Evolutionary conservation across 30 jellyfish, hydroid and myxozoan genomes (phyloP), one percentile per base, ranked within the genome.

Genomic region (Hydractinia echinata): DNA sequence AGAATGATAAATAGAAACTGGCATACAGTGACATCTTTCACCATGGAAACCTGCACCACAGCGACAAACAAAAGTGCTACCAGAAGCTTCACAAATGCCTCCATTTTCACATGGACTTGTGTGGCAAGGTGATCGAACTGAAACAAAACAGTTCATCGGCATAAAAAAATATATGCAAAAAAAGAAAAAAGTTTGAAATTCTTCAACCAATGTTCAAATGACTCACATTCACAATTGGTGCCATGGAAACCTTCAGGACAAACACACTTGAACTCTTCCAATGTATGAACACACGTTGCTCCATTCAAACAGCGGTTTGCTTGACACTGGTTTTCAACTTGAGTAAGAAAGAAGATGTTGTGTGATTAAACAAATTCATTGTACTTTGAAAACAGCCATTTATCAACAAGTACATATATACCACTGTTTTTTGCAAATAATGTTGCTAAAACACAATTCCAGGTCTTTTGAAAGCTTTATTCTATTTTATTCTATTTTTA

Each of bases 81-180:
- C 98, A 51, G 61, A 72, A 8, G 61, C 61, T 20, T 88, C 92
- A 55, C 98, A 92, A 53, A 66, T 52, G 30, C 96, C 98, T 14
- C 87, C 96, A 68, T 92, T 92, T 77, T 81, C 84, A 69, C 98
- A 92, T 4, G 98, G 98, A 70, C 77, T 92, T 5, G 18, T 51
- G 50, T 60, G 67, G 21, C 86, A 78, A 18, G 89, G 92, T 15
- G 52, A 48, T 15, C 50, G 68, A 52, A 30, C 94, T 66, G 82
- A 10, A 71, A 6, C 84, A 11, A 51, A 18, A 82, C 52, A 19
- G 4, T 8, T 67, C 20, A 80, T 10, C 3, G 44, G 85, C 10
- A 55, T 54, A 4, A 61, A n/a, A n/a, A n/a, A n/a, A 54, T 10
- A 61, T 54, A 14, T 10, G 14, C 53, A 77, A 48, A 74, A n/a